A percentile compares a stretch with the other conserved stretches of the same genome.
These are phyloP conservation scores for Cyprinodon tularosa DNA, from an alignment of 2,113 vertebrate genomes.

Conservation along the genomic window DNA sequence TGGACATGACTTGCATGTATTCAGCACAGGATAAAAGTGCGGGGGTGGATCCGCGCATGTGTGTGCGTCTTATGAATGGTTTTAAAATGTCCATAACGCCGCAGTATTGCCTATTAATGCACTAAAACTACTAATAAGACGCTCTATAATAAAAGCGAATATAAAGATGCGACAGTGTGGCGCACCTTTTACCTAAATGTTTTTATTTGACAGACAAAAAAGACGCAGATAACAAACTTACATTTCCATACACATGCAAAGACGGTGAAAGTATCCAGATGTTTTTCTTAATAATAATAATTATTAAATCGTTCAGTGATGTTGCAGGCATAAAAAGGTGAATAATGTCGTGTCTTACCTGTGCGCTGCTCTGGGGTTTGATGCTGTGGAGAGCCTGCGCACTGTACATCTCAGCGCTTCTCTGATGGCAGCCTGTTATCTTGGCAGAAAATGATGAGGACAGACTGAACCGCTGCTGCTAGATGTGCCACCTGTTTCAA, in stretches of 20 bases:
- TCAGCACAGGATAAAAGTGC: conserved; percentile 54
- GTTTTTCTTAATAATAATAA: neutral
- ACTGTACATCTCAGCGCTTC: conserved; percentile 57
- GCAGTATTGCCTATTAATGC: conserved; percentile 23
- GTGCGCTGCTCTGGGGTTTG: conserved; percentile 65
- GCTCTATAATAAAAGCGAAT: neutral
- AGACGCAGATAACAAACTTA: conserved; percentile 45
- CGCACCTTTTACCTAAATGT: conserved; percentile 63
- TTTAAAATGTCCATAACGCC: conserved; percentile 28
- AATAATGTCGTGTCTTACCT: conserved; percentile 77
- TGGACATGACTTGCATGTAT: conserved; percentile 72
- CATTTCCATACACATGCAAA: conserved; percentile 8
- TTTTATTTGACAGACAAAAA: conserved; percentile 49
- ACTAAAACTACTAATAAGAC: conserved; percentile 17
- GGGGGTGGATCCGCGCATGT: conserved; percentile 72
- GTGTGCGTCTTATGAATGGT: conserved; percentile 34
- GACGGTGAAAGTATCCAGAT: conserved; percentile 1
- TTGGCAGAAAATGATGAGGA: conserved; percentile 54
- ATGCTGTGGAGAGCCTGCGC: conserved; percentile 72
- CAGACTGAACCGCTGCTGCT: conserved; percentile 55
- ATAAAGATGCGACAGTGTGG: conserved; percentile 39
- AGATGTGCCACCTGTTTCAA: conserved; percentile 42
- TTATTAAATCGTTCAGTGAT: neutral
- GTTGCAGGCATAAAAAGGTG: conserved; percentile 40
- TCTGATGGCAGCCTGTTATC: conserved; percentile 69